phyloP scores from a whole-genome alignment of 2,888 invertebrate species.

The Limenitis camilla region DNA sequence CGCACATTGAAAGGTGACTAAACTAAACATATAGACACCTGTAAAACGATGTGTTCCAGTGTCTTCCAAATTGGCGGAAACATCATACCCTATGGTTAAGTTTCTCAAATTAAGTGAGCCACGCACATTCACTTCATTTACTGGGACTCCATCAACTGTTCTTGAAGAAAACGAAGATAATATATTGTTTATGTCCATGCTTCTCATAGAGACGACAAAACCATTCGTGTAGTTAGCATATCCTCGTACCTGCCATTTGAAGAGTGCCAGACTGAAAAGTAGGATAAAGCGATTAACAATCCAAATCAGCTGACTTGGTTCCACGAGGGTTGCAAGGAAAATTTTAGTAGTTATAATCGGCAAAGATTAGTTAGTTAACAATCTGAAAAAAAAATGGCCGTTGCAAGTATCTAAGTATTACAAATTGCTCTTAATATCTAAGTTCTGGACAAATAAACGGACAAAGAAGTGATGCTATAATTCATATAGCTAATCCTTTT shows the following conservation, averaged over 20 bases:
- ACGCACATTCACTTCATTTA: slow-evolving; percentile 24
- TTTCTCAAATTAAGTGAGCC: slow-evolving; percentile 35
- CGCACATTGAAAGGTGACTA: slow-evolving; percentile 22
- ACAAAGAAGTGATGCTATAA: no score
- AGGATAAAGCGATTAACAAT: not conserved
- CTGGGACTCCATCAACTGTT: slow-evolving; percentile 17
- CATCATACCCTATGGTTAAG: slow-evolving; percentile 42
- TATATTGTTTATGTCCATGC: slow-evolving; percentile 34
- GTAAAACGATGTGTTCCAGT: slow-evolving; percentile 34
- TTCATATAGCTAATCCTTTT: no score
- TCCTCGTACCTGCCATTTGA: slow-evolving; percentile 40
- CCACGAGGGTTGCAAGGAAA: no score
- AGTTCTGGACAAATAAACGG: no score
- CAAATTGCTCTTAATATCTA: no score
- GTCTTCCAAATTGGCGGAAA: slow-evolving; percentile 31
- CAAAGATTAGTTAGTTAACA: no score
- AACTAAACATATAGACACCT: slow-evolving; percentile 31
- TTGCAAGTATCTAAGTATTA: no score
- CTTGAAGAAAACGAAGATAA: slow-evolving; percentile 6
- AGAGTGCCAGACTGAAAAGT: slow-evolving; percentile 39
- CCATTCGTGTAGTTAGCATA: slow-evolving; percentile 45
- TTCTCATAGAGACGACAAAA: slow-evolving; percentile 47
- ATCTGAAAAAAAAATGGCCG: no score
- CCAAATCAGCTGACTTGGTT: not conserved
- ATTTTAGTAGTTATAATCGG: no score